Base-by-base conservation (phyloP, 2,113 vertebrate species). In the Pontoporia blainvillei region DNA sequence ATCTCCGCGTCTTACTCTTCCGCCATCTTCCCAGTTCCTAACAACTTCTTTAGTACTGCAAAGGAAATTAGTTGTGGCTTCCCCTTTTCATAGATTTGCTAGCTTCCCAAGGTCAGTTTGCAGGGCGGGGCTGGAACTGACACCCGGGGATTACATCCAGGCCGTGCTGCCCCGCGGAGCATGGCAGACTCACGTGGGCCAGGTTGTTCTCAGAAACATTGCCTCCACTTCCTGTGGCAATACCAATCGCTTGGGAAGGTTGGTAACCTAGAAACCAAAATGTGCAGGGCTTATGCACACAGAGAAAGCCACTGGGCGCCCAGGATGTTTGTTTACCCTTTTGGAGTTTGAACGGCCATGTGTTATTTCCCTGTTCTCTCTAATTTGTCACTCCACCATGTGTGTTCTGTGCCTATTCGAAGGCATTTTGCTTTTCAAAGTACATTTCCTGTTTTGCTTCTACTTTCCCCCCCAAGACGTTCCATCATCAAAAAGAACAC, bases 291-390 rank as follows among this genome's bases (percentile, higher is more conserved):
- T 90, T 66, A 6, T 11, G 66, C 44, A 62, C 67, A 95, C 81
- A 86, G 21, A 71, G 46, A 73, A 29, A 52, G 44, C 13, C 93
- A 15, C 54, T 71, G 52, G 6, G 46, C 67, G 21, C 91, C 20
- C 83, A 95, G 96, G 73, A 92, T 96, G 71, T 46, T 95, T 97
- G 87, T 17, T 93, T 96, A 36, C 36, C 86, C 79, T 20, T 67
- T 81, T 66, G 59, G 57, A 66, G 21, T 97, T 76, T 82, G 86
- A 94, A 84, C 2, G 0, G 85, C 75, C 36, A 20, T 69, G 29
- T 69, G 31, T 79, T 64, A 39, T 90, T 83, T 96, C 85, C 61
- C 20, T 93, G 72, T 73, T 95, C 46, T 82, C 36, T 88, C 27
- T 75, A 31, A 62, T 39, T 46, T 87, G 18, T 91, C 75, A 17